Base-by-base conservation (phyloP, 2,797 vertebrate species). In the Lycodopsis pacificus region DNA sequence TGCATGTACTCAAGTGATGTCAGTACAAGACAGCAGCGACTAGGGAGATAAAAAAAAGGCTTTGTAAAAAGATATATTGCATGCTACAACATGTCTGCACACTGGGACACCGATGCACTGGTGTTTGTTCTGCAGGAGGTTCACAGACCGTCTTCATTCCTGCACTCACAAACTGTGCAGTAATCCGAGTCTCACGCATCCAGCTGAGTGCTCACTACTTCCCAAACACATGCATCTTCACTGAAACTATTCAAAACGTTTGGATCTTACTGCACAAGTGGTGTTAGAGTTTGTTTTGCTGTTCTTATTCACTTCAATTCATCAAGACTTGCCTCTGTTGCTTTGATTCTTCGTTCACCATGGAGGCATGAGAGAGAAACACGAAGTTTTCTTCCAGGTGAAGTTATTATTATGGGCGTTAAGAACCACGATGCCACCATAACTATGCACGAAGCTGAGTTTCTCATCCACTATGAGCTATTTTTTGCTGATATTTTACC, bases 1-100 rank as follows among this genome's bases (percentile, higher is more conserved):
- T 67, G 81, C 59, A 68, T 71, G 62, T 73, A 71, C 86, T 84
- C 80, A 17, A 73, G 88, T 85, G 76, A 73, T 62, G 79, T 75
- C 70, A 57, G 38, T n/a, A 62, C 63, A 57, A 74, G 75, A 73
- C 80, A 68, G 70, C 63, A 49, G 44, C 68, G 20, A 71, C 79
- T 74, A 22, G 70, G 40, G 81, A 86, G 63, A 61, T 48, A 22
- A 22, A 30, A 22, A 30, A 30, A 40, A 62, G 13, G 7, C 71
- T 81, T 68, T 72, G 65, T 77, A 64, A 86, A 48, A 20, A 40
- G 3, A 40, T 12, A 79, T 79, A 76, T 71, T 79, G 40, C 71
- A 72, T 65, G 56, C 73, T 17, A 3, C 61, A 1, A 57, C 11
- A 36, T 48, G 22, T 46, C 30, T 72, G 27, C 68, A 56, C 36